These are phyloP conservation scores for Chamaetylas fuelleborni DNA, from an alignment of 2,113 vertebrate species.

Conservation along the genomic window DNA sequence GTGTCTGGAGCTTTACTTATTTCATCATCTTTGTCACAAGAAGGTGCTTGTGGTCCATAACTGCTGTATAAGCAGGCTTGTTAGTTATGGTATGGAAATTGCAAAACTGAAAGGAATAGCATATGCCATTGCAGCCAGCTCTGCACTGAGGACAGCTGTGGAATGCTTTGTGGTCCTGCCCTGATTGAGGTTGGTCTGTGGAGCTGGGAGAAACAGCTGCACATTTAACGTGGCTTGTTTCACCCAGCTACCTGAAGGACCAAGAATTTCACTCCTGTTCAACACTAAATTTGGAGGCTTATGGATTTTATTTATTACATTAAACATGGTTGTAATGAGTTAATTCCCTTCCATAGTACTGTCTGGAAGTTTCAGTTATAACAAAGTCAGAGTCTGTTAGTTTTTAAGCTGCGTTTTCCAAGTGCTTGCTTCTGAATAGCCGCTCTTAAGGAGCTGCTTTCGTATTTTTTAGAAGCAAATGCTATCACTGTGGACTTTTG, in stretches of 20 bases:
- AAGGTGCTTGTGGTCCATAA: neutral
- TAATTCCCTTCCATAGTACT: neutral
- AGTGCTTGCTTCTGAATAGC: neutral
- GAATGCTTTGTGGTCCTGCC: neutral
- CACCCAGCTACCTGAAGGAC: neutral
- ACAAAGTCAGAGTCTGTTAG: neutral
- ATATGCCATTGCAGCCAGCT: neutral
- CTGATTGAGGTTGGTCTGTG: neutral
- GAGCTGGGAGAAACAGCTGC: neutral
- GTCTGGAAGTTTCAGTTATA: neutral
- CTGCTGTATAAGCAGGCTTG: neutral
- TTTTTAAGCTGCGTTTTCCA: neutral
- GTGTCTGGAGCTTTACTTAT: neutral
- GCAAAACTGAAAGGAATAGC: neutral
- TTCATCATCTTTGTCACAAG: neutral
- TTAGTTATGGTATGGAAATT: neutral
- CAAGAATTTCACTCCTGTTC: neutral
- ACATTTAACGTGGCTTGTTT: rapidly evolving
- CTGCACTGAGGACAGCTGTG: neutral
- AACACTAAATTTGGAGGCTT: neutral
- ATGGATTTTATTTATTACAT: neutral
- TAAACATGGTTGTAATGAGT: neutral
- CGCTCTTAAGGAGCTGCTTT: neutral
- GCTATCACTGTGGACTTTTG: neutral
- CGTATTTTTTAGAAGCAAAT: neutral